phyloP scores from a whole-genome alignment of 2,888 invertebrate genomes.

The Drosophila anomalata region DNA sequence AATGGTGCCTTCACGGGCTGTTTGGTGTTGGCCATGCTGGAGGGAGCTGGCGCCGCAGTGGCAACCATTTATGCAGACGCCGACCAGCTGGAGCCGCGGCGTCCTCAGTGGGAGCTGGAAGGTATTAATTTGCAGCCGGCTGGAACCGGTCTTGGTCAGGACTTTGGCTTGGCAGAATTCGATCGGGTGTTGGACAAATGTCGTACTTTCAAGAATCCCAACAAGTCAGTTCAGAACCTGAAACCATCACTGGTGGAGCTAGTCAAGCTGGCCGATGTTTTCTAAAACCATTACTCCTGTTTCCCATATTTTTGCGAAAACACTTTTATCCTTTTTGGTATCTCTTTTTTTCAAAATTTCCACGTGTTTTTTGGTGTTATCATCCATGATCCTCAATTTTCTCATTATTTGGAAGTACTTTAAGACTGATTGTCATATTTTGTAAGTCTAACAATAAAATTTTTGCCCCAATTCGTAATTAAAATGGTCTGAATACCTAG shows the following conservation, averaged over 20 bases:
- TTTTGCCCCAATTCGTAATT: no score
- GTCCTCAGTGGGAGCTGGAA: conserved; percentile 55
- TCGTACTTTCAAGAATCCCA: conserved; percentile 15
- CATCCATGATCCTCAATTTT: neutral
- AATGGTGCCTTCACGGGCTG: conserved; percentile 67
- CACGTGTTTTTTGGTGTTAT: neutral
- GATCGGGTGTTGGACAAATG: conserved; percentile 57
- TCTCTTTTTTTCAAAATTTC: neutral
- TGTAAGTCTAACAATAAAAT: neutral
- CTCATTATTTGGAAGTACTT: neutral
- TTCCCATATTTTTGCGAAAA: neutral
- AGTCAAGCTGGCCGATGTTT: conserved; percentile 51
- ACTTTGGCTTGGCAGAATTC: conserved; percentile 27
- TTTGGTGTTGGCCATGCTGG: conserved; percentile 63
- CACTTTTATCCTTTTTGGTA: neutral
- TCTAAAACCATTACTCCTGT: conserved; percentile 40
- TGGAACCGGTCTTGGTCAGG: neutral
- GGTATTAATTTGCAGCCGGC: neutral
- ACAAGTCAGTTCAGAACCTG: neutral
- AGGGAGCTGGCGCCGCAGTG: conserved; percentile 64
- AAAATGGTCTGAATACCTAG: no score
- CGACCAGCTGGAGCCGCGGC: neutral
- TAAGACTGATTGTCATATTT: neutral
- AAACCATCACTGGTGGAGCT: conserved; percentile 46
- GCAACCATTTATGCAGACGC: conserved; percentile 63